Base-by-base conservation (phyloP, 2,113 vertebrate species). In the Lagopus leucura region DNA sequence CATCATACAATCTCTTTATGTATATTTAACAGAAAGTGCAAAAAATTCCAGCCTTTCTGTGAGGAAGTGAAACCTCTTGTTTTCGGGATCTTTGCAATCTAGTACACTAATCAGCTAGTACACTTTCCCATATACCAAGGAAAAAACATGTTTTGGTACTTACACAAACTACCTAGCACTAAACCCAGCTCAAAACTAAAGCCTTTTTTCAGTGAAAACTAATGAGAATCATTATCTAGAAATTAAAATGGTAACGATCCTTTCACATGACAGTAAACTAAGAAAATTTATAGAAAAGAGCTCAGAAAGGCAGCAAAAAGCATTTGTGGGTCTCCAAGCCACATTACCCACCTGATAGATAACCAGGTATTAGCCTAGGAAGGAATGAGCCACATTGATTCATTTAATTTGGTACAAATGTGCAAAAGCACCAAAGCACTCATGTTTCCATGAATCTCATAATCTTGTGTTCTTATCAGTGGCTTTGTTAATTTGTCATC, bases 191-290 rank as follows among this genome's bases (percentile, higher is more conserved):
- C 50, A 75, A 83, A 95, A 73, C 25, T 76, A 63, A 66, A 76
- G 63, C 16, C 54, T 84, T 63, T 45, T 66, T 75, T 89, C 42
- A 63, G 40, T 54, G 76, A 36, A 50, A 70, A 82, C 73, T 92
- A 92, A 82, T 84, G 89, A 93, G 45, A 88, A 82, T 77, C 1
- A 0, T 73, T 60, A 87, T 91, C 48, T 73, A 87, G 87, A 95
- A 91, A 86, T 74, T 85, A 70, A 94, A 92, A 85, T 91, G 72
- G 18, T 91, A 89, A 92, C 95, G 82, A 89, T 71, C 60, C 80
- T 92, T 92, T 80, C 94, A 65, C 55, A 18, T 88, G 58, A 88
- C 73, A 24, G 17, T 71, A 71, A 71, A 71, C 24, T 52, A 52
- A 52, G 25, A 48, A 52, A 38, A 13, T 71, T 20, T 55, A n/a